These are phyloP conservation scores for Argyrosomus regius DNA, from an alignment of 2,797 vertebrate species.

Conservation along the genomic window DNA sequence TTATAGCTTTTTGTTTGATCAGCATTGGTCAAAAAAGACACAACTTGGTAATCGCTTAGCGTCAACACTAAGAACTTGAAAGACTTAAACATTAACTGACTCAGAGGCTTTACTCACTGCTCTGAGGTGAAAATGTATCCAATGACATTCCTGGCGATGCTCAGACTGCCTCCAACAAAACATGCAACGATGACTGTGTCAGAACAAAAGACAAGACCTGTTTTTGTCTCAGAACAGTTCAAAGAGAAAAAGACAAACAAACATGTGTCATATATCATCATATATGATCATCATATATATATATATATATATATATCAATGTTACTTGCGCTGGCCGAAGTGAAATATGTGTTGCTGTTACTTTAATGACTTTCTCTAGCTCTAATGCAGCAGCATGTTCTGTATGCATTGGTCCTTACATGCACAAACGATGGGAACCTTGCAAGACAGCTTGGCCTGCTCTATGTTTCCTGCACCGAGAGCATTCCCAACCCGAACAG, in stretches of 20 bases:
- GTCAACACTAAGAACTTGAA: background rate
- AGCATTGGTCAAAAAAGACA: background rate
- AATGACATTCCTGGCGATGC: constrained; percentile 76
- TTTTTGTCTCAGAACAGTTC: background rate
- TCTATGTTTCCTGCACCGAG: constrained; percentile 89
- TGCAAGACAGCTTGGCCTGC: constrained; percentile 88
- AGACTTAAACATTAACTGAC: constrained; percentile 13
- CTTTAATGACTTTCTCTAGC: background rate
- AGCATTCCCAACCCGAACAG: constrained; percentile 90
- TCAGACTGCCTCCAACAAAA: constrained; percentile 70
- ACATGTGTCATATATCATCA: background rate
- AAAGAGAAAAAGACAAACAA: background rate
- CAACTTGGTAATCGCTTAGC: background rate
- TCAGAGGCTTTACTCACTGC: constrained; percentile 79
- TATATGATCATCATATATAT: background rate
- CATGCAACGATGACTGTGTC: constrained; percentile 68
- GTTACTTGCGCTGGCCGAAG: background rate
- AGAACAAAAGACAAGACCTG: background rate
- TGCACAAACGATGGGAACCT: constrained; percentile 85
- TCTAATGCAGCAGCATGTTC: constrained; percentile 51
- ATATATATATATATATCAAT: background rate
- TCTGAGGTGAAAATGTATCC: constrained; percentile 79
- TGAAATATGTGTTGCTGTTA: background rate
- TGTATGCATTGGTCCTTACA: constrained; percentile 71
- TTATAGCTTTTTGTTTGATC: background rate